These are phyloP conservation scores for Clepsis dumicolana DNA, from an alignment of 2,888 invertebrate genomes.

Conservation along the genomic window DNA sequence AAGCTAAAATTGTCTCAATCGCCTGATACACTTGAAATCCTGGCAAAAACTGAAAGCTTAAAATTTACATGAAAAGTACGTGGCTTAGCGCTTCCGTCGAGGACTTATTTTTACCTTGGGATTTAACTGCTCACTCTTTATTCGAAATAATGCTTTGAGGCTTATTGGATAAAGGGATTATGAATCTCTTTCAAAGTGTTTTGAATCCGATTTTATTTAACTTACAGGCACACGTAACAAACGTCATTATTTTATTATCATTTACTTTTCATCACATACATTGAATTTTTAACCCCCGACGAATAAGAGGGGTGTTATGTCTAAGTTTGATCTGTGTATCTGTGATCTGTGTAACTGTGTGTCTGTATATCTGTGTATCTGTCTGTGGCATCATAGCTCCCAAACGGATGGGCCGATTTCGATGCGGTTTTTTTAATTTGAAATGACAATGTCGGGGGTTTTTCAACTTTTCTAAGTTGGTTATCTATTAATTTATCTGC, in stretches of 20 bases:
- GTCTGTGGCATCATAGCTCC: too few species aligned
- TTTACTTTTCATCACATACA: neutral
- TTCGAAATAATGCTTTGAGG: conserved; percentile 68
- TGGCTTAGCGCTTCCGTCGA: conserved; percentile 60
- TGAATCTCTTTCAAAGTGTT: conserved; percentile 57
- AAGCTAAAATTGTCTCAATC: conserved; percentile 7
- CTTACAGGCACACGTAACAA: conserved; percentile 15
- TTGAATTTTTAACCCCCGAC: neutral
- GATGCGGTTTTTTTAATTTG: too few species aligned
- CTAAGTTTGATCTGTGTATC: too few species aligned
- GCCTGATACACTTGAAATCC: conserved; percentile 1
- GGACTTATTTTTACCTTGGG: conserved; percentile 69
- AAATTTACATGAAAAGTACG: conserved; percentile 73
- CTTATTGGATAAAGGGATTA: conserved; percentile 70
- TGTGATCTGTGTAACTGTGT: too few species aligned
- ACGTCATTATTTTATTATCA: conserved; percentile 1
- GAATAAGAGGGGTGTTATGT: too few species aligned
- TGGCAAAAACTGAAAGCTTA: conserved; percentile 67
- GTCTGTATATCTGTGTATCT: too few species aligned
- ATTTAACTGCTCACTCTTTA: conserved; percentile 70
- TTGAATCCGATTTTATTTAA: conserved; percentile 52
- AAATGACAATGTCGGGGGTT: too few species aligned
- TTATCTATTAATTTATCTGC: too few species aligned
- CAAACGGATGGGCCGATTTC: too few species aligned
- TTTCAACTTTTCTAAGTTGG: too few species aligned